A percentile compares a stretch with the other conserved stretches of the same genome.
These are phyloP conservation scores for Artibeus jamaicensis DNA, from an alignment of 2,797 vertebrate genomes.

Conservation along the genomic window DNA sequence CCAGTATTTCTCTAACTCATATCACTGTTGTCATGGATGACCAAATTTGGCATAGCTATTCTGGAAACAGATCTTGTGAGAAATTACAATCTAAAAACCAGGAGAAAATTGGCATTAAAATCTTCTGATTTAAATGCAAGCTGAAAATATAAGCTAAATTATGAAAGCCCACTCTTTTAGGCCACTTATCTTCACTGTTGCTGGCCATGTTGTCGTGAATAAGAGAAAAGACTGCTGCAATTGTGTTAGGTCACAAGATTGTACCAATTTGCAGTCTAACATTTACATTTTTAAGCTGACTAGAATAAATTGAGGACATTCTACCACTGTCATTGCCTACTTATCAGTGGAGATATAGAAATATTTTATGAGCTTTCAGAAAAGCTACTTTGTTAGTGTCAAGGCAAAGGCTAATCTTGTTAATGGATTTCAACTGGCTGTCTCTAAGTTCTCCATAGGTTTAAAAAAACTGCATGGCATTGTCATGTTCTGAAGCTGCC, in stretches of 20 bases:
- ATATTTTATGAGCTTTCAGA: conserved; percentile 41
- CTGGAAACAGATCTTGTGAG: conserved; percentile 38
- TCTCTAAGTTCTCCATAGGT: neutral
- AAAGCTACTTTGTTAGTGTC: conserved; percentile 18
- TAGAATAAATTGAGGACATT: conserved; percentile 22
- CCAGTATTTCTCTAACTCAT: conserved; percentile 24
- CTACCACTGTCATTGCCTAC: neutral
- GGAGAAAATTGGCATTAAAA: conserved; percentile 34
- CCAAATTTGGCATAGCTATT: conserved; percentile 33
- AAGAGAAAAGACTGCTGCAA: neutral
- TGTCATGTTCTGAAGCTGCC: conserved; percentile 22
- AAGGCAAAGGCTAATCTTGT: conserved; percentile 4
- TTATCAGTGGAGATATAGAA: conserved; percentile 1
- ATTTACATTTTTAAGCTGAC: neutral
- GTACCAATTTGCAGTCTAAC: neutral
- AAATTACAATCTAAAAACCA: conserved; percentile 4
- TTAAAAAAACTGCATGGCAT: neutral
- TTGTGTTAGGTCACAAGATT: neutral
- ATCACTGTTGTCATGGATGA: neutral
- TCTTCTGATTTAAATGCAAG: conserved; percentile 16
- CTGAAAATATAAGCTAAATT: conserved; percentile 27
- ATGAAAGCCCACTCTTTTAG: neutral
- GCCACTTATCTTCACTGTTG: neutral
- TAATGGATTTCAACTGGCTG: neutral
- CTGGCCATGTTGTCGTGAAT: neutral